Evolutionary conservation across 2,888 invertebrate species (phyloP).

Genomic region (Syritta pipiens): DNA sequence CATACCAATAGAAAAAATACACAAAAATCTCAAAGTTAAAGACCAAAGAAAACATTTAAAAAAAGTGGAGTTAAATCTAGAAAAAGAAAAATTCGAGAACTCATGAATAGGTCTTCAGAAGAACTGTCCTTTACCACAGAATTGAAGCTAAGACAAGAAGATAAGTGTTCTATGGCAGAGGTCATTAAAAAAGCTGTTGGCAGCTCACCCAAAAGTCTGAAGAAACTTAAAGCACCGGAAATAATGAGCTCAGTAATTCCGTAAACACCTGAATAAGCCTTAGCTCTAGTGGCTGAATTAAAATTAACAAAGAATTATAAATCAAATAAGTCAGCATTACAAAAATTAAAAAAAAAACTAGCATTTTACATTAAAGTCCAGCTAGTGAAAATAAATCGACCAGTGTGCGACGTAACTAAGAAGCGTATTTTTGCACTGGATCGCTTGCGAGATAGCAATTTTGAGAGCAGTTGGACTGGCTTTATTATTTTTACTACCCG

Average conservation of each 20-base stretch:
- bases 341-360: too few species aligned
- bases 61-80: background rate
- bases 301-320: slow-evolving; percentile 24
- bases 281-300: slow-evolving; percentile 6
- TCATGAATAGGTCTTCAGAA: slow-evolving; percentile 5
- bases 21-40: background rate
- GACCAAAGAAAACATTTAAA: background rate
- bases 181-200: slow-evolving; percentile 6
- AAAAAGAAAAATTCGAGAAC: background rate
- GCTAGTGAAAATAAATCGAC: too few species aligned
- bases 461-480: too few species aligned
- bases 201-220: slow-evolving; percentile 10
- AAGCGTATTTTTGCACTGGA: too few species aligned
- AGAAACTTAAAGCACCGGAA: background rate
- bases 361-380: too few species aligned
- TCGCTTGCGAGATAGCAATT: too few species aligned
- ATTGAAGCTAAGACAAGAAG: slow-evolving; percentile 8
- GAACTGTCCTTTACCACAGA: background rate
- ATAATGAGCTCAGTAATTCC: background rate
- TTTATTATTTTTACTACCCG: too few species aligned
- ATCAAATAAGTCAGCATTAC: too few species aligned
- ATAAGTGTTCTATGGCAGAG: slow-evolving; percentile 1
- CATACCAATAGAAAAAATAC: background rate
- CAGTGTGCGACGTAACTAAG: too few species aligned
- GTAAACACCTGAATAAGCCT: slow-evolving; percentile 4